Evolutionary conservation across 2,888 invertebrate genomes (phyloP).

Genomic region (Zygogramma bicolorata): DNA sequence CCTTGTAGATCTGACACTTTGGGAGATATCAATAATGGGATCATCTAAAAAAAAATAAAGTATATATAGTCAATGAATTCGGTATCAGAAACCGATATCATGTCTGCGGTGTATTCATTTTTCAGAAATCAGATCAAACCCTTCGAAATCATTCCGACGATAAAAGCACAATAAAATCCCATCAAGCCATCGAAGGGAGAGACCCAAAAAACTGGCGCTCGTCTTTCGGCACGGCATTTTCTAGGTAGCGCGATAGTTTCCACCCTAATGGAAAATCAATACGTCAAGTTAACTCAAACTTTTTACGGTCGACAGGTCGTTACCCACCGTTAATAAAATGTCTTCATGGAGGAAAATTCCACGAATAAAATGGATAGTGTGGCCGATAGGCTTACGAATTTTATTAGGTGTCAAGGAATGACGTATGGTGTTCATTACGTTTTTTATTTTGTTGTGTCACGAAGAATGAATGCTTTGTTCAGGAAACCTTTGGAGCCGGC

Average conservation of each 20-base stretch:
- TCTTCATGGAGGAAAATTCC: slow-evolving; percentile 7
- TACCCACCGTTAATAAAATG: slow-evolving; percentile 18
- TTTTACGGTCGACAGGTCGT: neutral
- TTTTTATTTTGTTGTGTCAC: too few species aligned
- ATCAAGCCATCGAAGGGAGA: neutral
- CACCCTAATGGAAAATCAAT: slow-evolving; percentile 15
- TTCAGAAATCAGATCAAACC: too few species aligned
- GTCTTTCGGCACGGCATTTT: slow-evolving; percentile 1
- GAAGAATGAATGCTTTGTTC: too few species aligned
- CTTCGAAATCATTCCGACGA: neutral
- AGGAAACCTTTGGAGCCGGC: too few species aligned
- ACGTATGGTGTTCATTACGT: neutral
- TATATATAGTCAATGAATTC: too few species aligned
- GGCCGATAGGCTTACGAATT: neutral
- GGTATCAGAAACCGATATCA: too few species aligned
- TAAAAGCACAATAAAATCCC: neutral
- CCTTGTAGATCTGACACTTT: too few species aligned
- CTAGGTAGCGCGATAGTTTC: slow-evolving; percentile 11
- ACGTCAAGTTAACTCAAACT: neutral
- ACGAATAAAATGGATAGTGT: neutral
- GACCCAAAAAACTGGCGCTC: neutral
- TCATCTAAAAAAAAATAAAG: too few species aligned
- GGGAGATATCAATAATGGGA: too few species aligned
- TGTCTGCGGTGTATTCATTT: too few species aligned
- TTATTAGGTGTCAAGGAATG: neutral